Conservation (phyloP, 2,113 vertebrate genomes). For the Cephalopholis sonnerati region DNA sequence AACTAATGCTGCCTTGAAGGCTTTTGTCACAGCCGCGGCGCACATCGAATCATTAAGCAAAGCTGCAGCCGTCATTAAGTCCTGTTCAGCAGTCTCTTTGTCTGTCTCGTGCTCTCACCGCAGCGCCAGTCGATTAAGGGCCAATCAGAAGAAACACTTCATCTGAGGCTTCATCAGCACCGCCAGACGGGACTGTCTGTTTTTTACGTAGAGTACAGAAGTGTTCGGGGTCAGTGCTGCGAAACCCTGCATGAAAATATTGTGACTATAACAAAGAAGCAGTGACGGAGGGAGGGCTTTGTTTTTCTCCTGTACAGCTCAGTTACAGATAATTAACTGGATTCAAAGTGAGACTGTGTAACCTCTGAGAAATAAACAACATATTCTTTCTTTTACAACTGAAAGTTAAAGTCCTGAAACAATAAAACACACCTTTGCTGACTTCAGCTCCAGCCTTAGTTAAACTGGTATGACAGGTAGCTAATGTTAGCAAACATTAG, state of each 20-base stretch:
- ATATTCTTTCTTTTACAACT: background rate
- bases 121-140: constrained; percentile 13
- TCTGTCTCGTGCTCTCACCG: background rate
- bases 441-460: too few species aligned
- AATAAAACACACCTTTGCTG: background rate
- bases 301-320: background rate
- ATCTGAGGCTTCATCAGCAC: constrained; percentile 27
- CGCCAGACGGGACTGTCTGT: background rate
- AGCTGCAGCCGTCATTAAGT: constrained; percentile 26
- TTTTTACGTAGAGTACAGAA: background rate
- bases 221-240: background rate
- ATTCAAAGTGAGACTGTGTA: background rate
- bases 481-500: background rate
- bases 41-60: background rate
- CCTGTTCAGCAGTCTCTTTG: background rate
- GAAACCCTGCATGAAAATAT: background rate
- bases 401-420: background rate
- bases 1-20: constrained; percentile 3
- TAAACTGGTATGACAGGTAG: too few species aligned
- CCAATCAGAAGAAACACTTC: constrained; percentile 39
- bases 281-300: background rate
- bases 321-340: background rate
- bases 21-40: background rate
- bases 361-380: background rate
- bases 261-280: background rate